Evolutionary conservation across 2,113 vertebrate species (phyloP), one percentile per base, ranked within the genome.

Genomic region (Pelusios castaneus): DNA sequence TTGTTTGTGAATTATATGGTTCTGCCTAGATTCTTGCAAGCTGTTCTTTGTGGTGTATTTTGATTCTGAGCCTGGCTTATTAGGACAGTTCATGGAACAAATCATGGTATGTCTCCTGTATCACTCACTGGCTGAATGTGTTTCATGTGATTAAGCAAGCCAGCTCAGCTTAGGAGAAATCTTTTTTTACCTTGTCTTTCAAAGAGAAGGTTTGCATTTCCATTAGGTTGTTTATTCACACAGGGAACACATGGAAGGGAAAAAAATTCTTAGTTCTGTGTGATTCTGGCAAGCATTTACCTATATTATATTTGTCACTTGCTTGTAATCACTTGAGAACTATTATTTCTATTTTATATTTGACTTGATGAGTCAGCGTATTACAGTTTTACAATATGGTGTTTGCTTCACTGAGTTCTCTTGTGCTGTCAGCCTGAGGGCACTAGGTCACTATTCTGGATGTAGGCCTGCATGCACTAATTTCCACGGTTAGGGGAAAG

Each of bases 351-450:
- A 14, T 51, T 80, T 87, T 84, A 12, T 95, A n/a, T 95, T 93
- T 95, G 54, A 93, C 79, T 29, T 96, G 85, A 31, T n/a, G n/a
- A 22, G 43, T 78, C 31, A 83, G 24, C 67, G 27, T 88, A 83
- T 78, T n/a, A 41, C 17, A 75, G 63, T 76, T 82, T 80, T 89
- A 78, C 34, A 54, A 81, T 45, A 85, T 31, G 10, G 24, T 6
- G 41, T 87, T 92, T 90, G 6, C 91, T 93, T 90, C 1, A 2
- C 27, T 73, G 49, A 55, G 31, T 55, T 73, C 31, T 16, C 49
- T 75, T 56, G 17, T 90, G 60, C 56, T 75, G 8, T 90, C 85
- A 88, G 79, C 67, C 41, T 84, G 86, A 84, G 88, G 85, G 75
- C 25, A 76, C 54, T 43, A 3, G 1, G 24, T 12, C 5, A 1